These are phyloP conservation scores for Prosapia bicincta DNA, from an alignment of 2,888 invertebrate genomes.

Conservation along the genomic window DNA sequence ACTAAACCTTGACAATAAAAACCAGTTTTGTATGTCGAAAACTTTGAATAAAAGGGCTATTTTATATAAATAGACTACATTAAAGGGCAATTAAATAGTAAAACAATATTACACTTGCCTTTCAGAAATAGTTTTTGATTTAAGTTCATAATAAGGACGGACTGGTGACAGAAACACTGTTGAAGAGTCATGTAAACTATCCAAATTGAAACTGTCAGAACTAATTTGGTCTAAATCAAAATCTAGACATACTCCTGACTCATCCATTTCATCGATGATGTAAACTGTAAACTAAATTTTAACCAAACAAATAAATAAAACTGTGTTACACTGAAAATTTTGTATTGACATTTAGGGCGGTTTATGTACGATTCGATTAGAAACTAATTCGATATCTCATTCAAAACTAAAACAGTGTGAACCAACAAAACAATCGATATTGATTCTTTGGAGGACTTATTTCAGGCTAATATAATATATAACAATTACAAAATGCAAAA, in stretches of 20 bases:
- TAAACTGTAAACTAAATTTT: not conserved
- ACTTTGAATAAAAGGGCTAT: too few species aligned
- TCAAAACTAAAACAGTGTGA: too few species aligned
- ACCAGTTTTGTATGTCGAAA: too few species aligned
- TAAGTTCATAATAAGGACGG: not conserved
- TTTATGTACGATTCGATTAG: not conserved
- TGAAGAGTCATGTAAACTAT: not conserved
- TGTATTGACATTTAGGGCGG: not conserved
- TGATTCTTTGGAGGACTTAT: too few species aligned
- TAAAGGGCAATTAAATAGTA: not conserved
- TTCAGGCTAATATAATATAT: too few species aligned
- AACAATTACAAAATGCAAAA: too few species aligned
- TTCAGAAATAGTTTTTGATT: not conserved
- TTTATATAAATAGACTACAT: too few species aligned
- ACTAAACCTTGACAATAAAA: too few species aligned
- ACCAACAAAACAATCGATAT: too few species aligned
- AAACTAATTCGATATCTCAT: too few species aligned
- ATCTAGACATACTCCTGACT: not conserved
- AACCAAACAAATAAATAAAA: not conserved
- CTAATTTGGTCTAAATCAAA: not conserved
- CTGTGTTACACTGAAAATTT: not conserved
- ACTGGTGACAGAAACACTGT: not conserved
- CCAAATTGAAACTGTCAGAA: not conserved
- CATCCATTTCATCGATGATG: not conserved
- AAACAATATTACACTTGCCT: not conserved